A percentile compares a stretch with the other conserved stretches of the same genome.
Conservation (phyloP, 2,888 invertebrate genomes). For the Steinernema scapterisci region DNA sequence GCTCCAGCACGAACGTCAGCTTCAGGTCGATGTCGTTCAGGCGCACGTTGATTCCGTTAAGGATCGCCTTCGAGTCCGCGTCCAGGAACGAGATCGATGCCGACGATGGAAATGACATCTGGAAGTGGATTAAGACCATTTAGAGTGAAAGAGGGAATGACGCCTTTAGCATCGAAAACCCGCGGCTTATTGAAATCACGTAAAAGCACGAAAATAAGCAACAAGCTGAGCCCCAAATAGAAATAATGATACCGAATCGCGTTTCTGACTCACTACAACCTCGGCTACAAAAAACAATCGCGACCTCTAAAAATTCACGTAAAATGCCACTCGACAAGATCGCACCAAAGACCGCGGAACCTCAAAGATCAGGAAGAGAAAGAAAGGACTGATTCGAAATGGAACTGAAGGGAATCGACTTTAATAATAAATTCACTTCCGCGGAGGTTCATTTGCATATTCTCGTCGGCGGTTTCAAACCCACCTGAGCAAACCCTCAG, state of each 20-base stretch:
- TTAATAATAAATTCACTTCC: not conserved
- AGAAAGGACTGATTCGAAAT: not conserved
- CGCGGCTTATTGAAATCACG: too few species aligned
- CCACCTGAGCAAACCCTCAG: too few species aligned
- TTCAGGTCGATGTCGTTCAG: constrained; percentile 65
- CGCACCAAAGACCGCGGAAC: not conserved
- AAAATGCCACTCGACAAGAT: not conserved
- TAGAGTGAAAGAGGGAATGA: too few species aligned
- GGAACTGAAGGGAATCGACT: not conserved
- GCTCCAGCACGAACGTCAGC: constrained; percentile 56
- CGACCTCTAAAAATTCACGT: not conserved
- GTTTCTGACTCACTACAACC: too few species aligned
- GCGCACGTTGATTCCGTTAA: constrained; percentile 57
- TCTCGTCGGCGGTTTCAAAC: too few species aligned
- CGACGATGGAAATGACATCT: constrained; percentile 28
- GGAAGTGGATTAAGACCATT: not conserved
- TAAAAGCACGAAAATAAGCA: too few species aligned
- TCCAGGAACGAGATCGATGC: constrained; percentile 49
- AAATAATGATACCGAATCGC: too few species aligned
- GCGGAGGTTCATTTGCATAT: not conserved
- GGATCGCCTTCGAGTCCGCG: constrained; percentile 56
- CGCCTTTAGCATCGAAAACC: too few species aligned
- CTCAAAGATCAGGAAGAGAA: not conserved
- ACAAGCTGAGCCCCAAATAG: too few species aligned
- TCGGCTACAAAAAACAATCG: not conserved